Evolutionary conservation across 2,888 invertebrate genomes (phyloP), one percentile per base, ranked within the genome.

Genomic region (Acleris emargana): DNA sequence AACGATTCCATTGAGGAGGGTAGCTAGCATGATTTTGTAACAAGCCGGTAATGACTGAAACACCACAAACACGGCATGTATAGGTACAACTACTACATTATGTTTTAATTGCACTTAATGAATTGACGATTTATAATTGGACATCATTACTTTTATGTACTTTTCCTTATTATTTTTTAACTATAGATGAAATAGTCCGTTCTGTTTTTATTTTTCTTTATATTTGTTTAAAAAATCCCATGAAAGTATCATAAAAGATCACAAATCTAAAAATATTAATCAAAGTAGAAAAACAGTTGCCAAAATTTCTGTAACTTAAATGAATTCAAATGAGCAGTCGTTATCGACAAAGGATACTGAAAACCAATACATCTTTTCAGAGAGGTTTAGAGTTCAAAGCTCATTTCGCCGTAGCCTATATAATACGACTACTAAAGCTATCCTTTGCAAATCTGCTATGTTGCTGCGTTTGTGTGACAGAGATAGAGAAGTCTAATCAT

Each of bases 401-500:
- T 61, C 66, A 66, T 66, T 66, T 57, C 18, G 20, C 45, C 20
- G 20, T 18, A 22, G 51, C 51, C 57, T 45, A 55, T 45, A 55
- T 53, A 18, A 32, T 49, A 28, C 43, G 42, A n/a, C 17, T n/a
- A 20, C 59, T 52, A 53, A n/a, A 28, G 51, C 57, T 61, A 57
- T 61, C 66, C 57, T 61, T 61, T 61, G 51, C 60, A 2, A 42
- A 52, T 22, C 17, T 9, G 47, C 3, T 60, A 13, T 6, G 7
- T 55, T 51, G 5, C 28, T 60, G 13, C 43, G 45, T 51, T 57
- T 45, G 61, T 57, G 38, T 52, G 50, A 66, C 55, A 61, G 66
- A 61, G 66, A 66, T 42, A 52, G 64, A 45, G 17, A 51, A 17
- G 51, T 66, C 66, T 61, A 66, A 66, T 64, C 64, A 64, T 60